Conservation (phyloP, 2,888 invertebrate genomes). For the Drosophila nr. medialis region DNA sequence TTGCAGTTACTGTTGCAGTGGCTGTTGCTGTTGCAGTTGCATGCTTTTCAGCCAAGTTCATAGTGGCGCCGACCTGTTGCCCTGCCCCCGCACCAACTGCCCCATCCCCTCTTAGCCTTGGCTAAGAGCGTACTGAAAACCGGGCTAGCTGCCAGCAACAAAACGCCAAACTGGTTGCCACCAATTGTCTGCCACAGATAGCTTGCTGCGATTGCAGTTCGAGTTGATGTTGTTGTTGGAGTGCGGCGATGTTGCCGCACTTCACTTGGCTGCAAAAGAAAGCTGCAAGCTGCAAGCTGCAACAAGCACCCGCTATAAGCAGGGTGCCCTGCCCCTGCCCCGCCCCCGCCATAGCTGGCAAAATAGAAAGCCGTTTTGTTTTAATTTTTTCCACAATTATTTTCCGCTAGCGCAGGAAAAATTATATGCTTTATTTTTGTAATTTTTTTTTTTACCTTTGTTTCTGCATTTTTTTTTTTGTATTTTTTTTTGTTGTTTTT, state of each 20-base stretch:
- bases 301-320: slow-evolving; percentile 49
- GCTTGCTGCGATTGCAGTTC: slow-evolving; percentile 38
- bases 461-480: slow-evolving; percentile 30
- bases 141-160: slow-evolving; percentile 35
- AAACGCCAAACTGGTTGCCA: slow-evolving; percentile 60
- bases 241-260: slow-evolving; percentile 55
- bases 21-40: slow-evolving; percentile 48
- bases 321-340: not conserved
- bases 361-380: slow-evolving; percentile 78
- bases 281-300: slow-evolving; percentile 65
- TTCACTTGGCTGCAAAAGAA: slow-evolving; percentile 70
- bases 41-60: slow-evolving; percentile 63
- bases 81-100: not conserved
- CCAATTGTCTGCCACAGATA: slow-evolving; percentile 58
- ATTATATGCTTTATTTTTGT: slow-evolving; percentile 74
- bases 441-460: slow-evolving; percentile 38
- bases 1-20: slow-evolving; percentile 51
- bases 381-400: slow-evolving; percentile 79
- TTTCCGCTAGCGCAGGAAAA: slow-evolving; percentile 80
- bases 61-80: slow-evolving; percentile 41
- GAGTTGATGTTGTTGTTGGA: slow-evolving; percentile 35
- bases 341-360: slow-evolving; percentile 6
- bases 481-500: slow-evolving; percentile 38
- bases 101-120: slow-evolving; percentile 9
- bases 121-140: slow-evolving; percentile 27